A percentile compares a stretch with the other conserved stretches of the same genome.
phyloP scores from a whole-genome alignment of 1,140 invertebrate genomes.

The Eriocheir sinensis region DNA sequence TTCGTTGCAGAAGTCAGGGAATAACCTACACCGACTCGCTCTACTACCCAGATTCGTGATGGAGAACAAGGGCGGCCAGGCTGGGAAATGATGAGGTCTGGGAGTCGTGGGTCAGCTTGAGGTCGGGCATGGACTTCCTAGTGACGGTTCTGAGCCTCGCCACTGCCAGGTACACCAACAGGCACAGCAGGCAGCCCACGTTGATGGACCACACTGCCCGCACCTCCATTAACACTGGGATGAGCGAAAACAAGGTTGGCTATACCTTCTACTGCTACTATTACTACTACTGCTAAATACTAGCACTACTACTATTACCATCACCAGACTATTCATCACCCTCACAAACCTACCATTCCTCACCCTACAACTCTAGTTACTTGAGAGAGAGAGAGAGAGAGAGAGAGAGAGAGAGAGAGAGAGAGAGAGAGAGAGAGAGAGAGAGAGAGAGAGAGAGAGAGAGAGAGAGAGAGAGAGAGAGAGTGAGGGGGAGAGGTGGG shows the following conservation, averaged over 20 bases:
- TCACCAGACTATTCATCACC: background rate
- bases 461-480: background rate
- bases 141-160: background rate
- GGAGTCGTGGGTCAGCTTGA: too few relatives aligned
- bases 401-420: too few relatives aligned
- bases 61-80: background rate
- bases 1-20: too few relatives aligned
- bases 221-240: slow-evolving; percentile 18
- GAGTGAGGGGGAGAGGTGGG: background rate
- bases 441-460: background rate
- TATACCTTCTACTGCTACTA: too few relatives aligned
- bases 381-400: too few relatives aligned
- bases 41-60: slow-evolving; percentile 35
- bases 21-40: background rate
- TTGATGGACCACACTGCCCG: background rate
- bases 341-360: too few relatives aligned
- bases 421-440: background rate
- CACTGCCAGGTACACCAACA: background rate
- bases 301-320: background rate
- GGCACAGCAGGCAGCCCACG: background rate
- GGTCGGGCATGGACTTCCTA: background rate
- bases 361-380: too few relatives aligned
- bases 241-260: too few relatives aligned
- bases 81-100: too few relatives aligned
- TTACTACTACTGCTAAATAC: background rate